Base-by-base conservation (phyloP, 1,140 invertebrate species). In the Chionoecetes opilio region DNA sequence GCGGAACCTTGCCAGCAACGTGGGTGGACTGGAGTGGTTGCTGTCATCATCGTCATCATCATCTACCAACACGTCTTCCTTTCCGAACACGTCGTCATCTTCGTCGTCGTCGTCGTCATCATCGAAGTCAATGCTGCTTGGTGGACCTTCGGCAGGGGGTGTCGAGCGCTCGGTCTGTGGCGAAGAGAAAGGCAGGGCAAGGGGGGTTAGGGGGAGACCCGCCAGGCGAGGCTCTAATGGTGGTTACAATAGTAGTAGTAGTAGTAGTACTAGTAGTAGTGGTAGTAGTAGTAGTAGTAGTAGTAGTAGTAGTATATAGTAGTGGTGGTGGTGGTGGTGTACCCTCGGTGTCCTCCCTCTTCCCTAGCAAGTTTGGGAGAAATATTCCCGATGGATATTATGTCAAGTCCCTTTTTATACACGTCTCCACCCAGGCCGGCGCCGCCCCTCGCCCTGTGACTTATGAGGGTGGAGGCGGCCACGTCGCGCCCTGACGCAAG, bases 21-120 rank as follows among this genome's bases (percentile, higher is more conserved):
- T 95, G 11, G 94, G 94, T 11, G 94, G 94, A 41, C 90, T 95
- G 17, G 94, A 95, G 31, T 37, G 94, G 34, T 95, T 95, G n/a
- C 94, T 95, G 94, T 95, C 90, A 35, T 92, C 90, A 35, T 91
- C 94, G 29, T 91, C 94, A 46, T 91, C 93, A 34, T 94, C 93
- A n/a, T 91, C 87, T 38, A 85, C 46, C 9, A 89, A 46, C 35
- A 82, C 29, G 37, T 94, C 89, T 0, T 91, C 75, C 17, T 82
- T 41, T 29, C 32, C 35, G 82, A 91, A 90, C 14, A 34, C 93
- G 3, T 94, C 93, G 41, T 94, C 93, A 0, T 94, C 93, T 0
- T 94, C 93, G 34, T 94, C 93, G 0, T 94, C 93, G 21, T 94
- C 93, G 14, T 94, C 93, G 29, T 94, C 93, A 21, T 46, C 35